Evolutionary conservation across 2,888 invertebrate species (phyloP).

Genomic region (Philereme vetulata): DNA sequence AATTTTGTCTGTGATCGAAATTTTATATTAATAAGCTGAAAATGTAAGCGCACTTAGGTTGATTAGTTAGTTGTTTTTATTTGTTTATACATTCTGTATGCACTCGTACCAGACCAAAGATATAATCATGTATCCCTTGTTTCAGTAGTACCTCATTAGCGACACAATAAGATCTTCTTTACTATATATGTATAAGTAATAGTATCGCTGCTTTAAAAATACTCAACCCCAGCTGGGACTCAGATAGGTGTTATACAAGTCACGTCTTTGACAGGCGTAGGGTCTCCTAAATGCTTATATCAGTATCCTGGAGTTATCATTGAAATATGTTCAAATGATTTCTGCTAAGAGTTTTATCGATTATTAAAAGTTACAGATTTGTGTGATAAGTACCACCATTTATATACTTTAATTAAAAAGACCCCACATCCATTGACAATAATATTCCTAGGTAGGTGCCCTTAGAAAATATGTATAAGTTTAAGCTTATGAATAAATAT

Average conservation of each 20-base stretch:
- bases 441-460: constrained; percentile 33
- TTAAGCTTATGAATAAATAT: constrained; percentile 3
- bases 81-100: constrained; percentile 60
- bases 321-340: too few species aligned
- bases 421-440: constrained; percentile 39
- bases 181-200: too few species aligned
- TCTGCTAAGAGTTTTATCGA: too few species aligned
- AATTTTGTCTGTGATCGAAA: constrained; percentile 83
- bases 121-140: background rate
- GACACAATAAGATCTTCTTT: too few species aligned
- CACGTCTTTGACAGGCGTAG: too few species aligned
- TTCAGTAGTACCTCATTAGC: too few species aligned
- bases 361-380: too few species aligned
- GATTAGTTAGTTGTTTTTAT: constrained; percentile 49
- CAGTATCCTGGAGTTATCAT: too few species aligned
- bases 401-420: constrained; percentile 19
- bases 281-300: too few species aligned
- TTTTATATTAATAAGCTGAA: constrained; percentile 80
- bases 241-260: too few species aligned
- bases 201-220: too few species aligned
- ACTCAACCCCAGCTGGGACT: too few species aligned
- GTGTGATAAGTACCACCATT: background rate
- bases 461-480: constrained; percentile 23
- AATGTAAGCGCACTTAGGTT: constrained; percentile 63
- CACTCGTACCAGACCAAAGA: constrained; percentile 26